Evolutionary conservation across 1,140 invertebrate genomes (phyloP).

Genomic region (Oryzaephilus surinamensis): DNA sequence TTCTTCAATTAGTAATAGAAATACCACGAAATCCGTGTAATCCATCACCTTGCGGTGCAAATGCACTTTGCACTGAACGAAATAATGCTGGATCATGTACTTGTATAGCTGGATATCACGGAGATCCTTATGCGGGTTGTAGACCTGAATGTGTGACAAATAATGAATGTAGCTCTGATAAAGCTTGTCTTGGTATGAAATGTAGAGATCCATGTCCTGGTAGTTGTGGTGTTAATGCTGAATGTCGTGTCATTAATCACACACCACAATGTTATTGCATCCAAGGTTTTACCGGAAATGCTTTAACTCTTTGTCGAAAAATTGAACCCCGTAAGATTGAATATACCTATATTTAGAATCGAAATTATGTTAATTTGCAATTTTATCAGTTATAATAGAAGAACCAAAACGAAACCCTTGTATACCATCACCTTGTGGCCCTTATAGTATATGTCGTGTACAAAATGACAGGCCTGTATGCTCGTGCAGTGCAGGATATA

Average conservation of each 20-base stretch:
- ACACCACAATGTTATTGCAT: constrained; percentile 68
- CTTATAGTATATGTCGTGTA: constrained; percentile 66
- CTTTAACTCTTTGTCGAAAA: constrained; percentile 58
- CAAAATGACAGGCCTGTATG: constrained; percentile 61
- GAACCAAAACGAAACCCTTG: constrained; percentile 53
- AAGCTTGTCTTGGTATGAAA: constrained; percentile 72
- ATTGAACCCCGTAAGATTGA: constrained; percentile 36
- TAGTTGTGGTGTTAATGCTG: constrained; percentile 67
- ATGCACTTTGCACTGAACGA: constrained; percentile 66
- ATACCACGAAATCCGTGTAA: constrained; percentile 55
- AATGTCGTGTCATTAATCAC: constrained; percentile 74
- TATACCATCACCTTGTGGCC: constrained; percentile 69
- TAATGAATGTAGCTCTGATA: constrained; percentile 58
- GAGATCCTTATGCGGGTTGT: constrained; percentile 72
- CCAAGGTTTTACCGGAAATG: constrained; percentile 63
- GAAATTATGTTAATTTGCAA: not conserved
- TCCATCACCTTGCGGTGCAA: constrained; percentile 72
- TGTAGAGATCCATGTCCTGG: constrained; percentile 71
- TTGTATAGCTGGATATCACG: constrained; percentile 68
- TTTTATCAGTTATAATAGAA: constrained; percentile 34
- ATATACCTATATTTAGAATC: not conserved
- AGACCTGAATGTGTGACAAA: constrained; percentile 75
- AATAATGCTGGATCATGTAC: constrained; percentile 68
- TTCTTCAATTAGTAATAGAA: constrained; percentile 35
- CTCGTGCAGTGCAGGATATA: constrained; percentile 65